A percentile compares a stretch with the other conserved stretches of the same genome.
phyloP scores from a whole-genome alignment of 2,113 vertebrate genomes.

The Eubucco bourcierii region DNA sequence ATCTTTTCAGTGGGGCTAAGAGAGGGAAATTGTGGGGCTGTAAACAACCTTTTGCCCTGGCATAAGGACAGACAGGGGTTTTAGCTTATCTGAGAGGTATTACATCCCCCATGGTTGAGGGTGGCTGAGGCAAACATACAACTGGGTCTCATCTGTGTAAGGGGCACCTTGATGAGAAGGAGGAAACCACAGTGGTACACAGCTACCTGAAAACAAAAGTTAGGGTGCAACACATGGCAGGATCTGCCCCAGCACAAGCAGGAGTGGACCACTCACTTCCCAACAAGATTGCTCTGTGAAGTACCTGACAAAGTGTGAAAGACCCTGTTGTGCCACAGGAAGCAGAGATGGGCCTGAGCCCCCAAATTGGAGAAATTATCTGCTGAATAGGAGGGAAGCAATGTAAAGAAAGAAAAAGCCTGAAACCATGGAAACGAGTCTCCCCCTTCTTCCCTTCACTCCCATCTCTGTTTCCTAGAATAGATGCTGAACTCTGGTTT shows the following conservation, averaged over 20 bases:
- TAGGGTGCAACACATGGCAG: background rate
- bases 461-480: conserved; percentile 66
- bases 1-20: background rate
- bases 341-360: background rate
- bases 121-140: background rate
- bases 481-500: conserved; percentile 54
- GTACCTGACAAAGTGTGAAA: background rate
- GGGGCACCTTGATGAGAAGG: background rate
- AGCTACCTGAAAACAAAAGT: background rate
- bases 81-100: background rate
- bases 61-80: background rate
- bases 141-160: background rate
- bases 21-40: background rate
- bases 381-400: conserved; percentile 42
- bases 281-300: background rate
- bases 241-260: background rate
- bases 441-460: conserved; percentile 22
- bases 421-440: conserved; percentile 70
- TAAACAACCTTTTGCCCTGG: background rate
- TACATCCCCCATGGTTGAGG: background rate
- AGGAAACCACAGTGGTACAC: background rate
- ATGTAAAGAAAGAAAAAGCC: background rate
- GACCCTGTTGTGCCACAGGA: background rate
- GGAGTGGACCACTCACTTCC: background rate
- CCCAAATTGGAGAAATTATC: background rate